Evolutionary conservation across 2,113 vertebrate genomes (phyloP), one percentile per base, ranked within the genome.

Genomic region (Paraplagusia blochii): DNA sequence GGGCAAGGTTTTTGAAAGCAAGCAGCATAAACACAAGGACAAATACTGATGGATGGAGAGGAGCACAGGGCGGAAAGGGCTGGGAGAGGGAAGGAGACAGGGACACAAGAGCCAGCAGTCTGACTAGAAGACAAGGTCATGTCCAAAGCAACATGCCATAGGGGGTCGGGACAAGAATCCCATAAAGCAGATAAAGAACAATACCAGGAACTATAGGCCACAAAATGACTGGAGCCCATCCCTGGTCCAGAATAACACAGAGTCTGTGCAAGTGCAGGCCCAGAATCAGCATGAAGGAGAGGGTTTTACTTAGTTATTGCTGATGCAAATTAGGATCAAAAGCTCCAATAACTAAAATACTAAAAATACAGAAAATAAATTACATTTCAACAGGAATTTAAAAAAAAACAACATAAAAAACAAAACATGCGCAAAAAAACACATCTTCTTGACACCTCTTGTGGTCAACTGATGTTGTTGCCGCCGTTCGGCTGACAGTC

Each of bases 171-270:
- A 87, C 85, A 87, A 88, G 88, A 86, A 88, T 87, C 88, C 83
- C 83, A 88, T 88, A 87, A 85, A 92, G 88, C 73, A 92, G 93
- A 95, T 93, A 93, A 93, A 87, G 86, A 94, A 95, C 94, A 95
- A 96, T 94, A 77, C 84, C 83, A 93, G 93, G 93, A 95, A 96
- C 92, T 90, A 84, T 84, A 80, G 79, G 70, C 84, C 66, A 73
- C 76, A 77, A 83, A 86, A 89, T 85, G 73, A 88, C 89, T 84
- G 87, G 78, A 83, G 83, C 90, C 89, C 90, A 87, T 91, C 90
- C 90, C 89, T 88, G 81, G 77, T 76, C 42, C 68, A 82, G 76
- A 91, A 92, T 86, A 90, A 88, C 86, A 81, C 85, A 80, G 61
- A 68, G 79, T 80, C 59, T 66, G 77, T 62, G 74, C 53, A 76